Conservation (phyloP, 1,140 invertebrate genomes). For the Nasonia vitripennis region DNA sequence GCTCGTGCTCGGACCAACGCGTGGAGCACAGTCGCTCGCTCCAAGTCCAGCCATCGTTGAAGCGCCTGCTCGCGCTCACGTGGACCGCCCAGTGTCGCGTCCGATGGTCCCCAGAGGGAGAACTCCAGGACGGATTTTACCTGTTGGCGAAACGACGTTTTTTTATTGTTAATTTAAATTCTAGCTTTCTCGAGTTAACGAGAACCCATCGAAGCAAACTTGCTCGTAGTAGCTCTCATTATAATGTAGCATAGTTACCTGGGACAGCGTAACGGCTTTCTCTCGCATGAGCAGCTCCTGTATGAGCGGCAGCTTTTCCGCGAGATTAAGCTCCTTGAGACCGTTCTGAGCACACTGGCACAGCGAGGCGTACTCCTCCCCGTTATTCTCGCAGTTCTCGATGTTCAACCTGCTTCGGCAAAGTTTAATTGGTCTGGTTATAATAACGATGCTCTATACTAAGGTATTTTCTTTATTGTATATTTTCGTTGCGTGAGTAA, state of each 20-base stretch:
- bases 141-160: slow-evolving; percentile 48
- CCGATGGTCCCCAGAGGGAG: slow-evolving; percentile 89
- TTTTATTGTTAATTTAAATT: background rate
- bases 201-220: background rate
- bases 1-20: slow-evolving; percentile 84
- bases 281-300: slow-evolving; percentile 82
- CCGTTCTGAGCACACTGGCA: slow-evolving; percentile 87
- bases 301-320: slow-evolving; percentile 81
- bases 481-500: too few species aligned
- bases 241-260: slow-evolving; percentile 62
- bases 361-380: slow-evolving; percentile 81
- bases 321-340: slow-evolving; percentile 78
- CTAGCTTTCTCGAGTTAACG: background rate
- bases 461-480: too few species aligned
- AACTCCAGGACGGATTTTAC: slow-evolving; percentile 88
- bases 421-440: background rate
- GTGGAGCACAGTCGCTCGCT: slow-evolving; percentile 87
- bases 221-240: background rate
- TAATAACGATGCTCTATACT: background rate
- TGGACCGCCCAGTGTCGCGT: slow-evolving; percentile 80
- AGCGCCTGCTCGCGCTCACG: slow-evolving; percentile 82
- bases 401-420: slow-evolving; percentile 69
- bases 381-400: slow-evolving; percentile 76
- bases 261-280: slow-evolving; percentile 82
- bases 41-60: slow-evolving; percentile 89